Base-by-base conservation (phyloP, 2,113 vertebrate species). In the Gallinago undulata region DNA sequence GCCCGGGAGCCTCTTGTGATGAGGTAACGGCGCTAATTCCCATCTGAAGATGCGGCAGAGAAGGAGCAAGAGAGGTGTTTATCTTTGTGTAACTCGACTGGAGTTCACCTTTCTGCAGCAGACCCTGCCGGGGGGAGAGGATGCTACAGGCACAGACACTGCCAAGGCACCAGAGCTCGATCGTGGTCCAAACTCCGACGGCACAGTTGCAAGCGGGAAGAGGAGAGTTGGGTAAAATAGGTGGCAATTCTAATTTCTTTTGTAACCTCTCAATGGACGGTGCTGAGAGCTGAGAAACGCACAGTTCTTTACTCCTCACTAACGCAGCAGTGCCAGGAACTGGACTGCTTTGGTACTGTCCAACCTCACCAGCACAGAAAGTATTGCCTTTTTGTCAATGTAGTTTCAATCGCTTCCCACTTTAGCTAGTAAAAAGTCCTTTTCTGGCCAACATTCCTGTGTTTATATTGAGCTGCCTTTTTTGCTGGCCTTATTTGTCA, bases 131-230 rank as follows among this genome's bases (percentile, higher is more conserved):
- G 0, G 4, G 48, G 57, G 19, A 80, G 68, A 45, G 57, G 90
- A 33, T 15, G 56, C 51, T 13, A 1, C 30, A 9, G 6, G 41
- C 18, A 2, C 81, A 6, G 39, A 2, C 1, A 0, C 19, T 13
- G 21, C 47, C 35, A 2, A 2, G 73, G 59, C 86, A 17, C 28
- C 1, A 5, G 16, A 25, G 63, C 0, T 35, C 64, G 4, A 2
- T 21, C 43, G 0, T 2, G 67, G 2, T 1, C 76, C 78, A 10
- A 83, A 84, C 2, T 2, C 23, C 3, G 13, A 0, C 1, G 13
- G 2, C 28, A 15, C 51, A 64, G 48, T 9, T 33, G 63, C 22
- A 2, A 48, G 91, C 22, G 37, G 56, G 18, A 19, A 4, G 39
- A 9, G 0, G 31, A 6, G 10, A 48, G 23, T 2, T 14, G 37